Conservation (phyloP, 2,797 vertebrate genomes). For the Pantherophis vulpinus region DNA sequence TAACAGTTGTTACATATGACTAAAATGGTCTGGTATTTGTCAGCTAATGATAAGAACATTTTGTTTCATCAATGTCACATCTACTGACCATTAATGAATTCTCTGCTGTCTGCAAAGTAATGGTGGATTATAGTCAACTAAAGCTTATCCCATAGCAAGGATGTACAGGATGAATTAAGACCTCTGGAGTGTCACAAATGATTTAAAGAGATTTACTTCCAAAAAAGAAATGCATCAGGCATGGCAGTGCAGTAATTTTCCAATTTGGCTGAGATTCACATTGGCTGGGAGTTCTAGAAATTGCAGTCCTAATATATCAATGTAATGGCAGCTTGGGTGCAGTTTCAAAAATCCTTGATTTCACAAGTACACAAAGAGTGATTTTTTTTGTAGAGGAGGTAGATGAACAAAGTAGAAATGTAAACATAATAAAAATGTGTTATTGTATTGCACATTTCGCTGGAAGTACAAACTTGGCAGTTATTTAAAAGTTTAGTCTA, state of each 20-base stretch:
- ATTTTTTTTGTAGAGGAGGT: conserved; percentile 10
- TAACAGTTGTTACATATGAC: not conserved
- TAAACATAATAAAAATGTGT: not conserved
- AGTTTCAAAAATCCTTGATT: not conserved
- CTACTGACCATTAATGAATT: not conserved
- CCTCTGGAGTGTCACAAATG: not conserved
- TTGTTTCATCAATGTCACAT: not conserved
- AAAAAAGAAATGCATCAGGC: not conserved
- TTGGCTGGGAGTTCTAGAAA: not conserved
- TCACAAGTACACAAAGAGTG: not conserved
- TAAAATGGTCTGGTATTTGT: not conserved
- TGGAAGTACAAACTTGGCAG: conserved; percentile 16
- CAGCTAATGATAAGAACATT: not conserved
- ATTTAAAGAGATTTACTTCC: not conserved
- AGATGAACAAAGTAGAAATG: conserved; percentile 10
- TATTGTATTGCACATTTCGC: not conserved
- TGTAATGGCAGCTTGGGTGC: not conserved
- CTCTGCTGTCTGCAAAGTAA: not conserved
- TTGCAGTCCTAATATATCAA: not conserved
- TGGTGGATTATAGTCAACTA: not conserved
- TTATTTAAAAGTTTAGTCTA: conserved; percentile 27
- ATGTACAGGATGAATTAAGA: too few relatives aligned
- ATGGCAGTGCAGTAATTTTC: not conserved
- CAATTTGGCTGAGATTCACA: not conserved
- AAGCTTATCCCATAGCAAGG: not conserved